Conservation (phyloP, 2,113 vertebrate species). For the Eclectus roratus region DNA sequence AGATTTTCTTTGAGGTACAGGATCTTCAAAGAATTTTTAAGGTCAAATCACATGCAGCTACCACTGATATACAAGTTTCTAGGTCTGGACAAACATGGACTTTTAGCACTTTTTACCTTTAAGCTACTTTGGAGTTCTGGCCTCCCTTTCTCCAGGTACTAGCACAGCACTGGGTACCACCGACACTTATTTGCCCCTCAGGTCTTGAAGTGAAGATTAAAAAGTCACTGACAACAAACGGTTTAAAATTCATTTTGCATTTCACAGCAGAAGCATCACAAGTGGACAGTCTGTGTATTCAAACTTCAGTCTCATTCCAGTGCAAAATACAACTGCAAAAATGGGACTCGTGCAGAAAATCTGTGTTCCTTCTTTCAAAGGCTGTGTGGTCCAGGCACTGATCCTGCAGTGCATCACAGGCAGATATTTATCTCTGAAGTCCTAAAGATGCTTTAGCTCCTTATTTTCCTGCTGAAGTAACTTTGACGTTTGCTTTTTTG, state of each 20-base stretch:
- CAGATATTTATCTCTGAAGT: constrained; percentile 48
- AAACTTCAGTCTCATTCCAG: background rate
- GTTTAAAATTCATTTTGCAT: background rate
- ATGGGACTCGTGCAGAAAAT: background rate
- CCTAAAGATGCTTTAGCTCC: background rate
- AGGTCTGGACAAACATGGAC: background rate
- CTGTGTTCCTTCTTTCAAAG: background rate
- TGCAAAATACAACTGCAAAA: background rate
- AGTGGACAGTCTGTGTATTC: background rate
- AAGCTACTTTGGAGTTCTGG: background rate
- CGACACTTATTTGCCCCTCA: background rate
- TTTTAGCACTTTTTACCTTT: background rate
- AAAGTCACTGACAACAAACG: background rate
- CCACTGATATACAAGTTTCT: background rate
- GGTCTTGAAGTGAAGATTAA: background rate
- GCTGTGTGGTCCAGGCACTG: background rate
- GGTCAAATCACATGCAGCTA: background rate
- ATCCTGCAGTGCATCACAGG: background rate
- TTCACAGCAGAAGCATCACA: background rate
- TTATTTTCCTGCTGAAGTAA: constrained; percentile 46
- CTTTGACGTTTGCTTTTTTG: constrained; percentile 64
- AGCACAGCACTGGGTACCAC: background rate
- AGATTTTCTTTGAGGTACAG: background rate
- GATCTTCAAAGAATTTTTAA: constrained; percentile 1
- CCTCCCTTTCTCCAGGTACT: background rate